Evolutionary conservation across 2,888 invertebrate species (phyloP).

Genomic region (Sympetrum striolatum): DNA sequence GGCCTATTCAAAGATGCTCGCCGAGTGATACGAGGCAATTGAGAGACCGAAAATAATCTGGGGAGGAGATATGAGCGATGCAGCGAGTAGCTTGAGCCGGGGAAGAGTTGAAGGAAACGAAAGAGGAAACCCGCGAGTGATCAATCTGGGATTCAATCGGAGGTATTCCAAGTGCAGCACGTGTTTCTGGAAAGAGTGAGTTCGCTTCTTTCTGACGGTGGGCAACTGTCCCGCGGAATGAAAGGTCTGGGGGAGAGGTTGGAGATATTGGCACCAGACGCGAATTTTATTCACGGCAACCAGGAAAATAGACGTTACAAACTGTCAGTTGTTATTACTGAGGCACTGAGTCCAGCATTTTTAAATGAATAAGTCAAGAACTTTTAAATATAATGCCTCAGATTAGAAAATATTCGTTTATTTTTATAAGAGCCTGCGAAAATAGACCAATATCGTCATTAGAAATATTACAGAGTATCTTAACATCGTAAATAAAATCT

Average conservation of each 20-base stretch:
- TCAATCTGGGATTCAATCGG: conserved; percentile 2
- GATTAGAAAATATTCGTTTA: too few relatives aligned
- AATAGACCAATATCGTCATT: too few relatives aligned
- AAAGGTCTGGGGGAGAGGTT: not conserved
- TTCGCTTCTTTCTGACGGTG: not conserved
- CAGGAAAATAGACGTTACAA: not conserved
- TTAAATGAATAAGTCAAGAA: too few relatives aligned
- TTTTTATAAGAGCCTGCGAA: too few relatives aligned
- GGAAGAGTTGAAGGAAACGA: not conserved
- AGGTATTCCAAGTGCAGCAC: conserved; percentile 1
- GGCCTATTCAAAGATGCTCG: not conserved
- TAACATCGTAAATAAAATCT: too few relatives aligned
- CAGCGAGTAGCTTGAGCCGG: not conserved
- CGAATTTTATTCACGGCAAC: not conserved
- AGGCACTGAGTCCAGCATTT: not conserved
- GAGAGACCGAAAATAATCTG: not conserved
- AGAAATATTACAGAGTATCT: too few relatives aligned
- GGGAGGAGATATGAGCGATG: not conserved
- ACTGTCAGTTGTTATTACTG: not conserved
- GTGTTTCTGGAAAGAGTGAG: not conserved
- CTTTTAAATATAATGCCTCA: too few relatives aligned
- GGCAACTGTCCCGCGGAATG: not conserved
- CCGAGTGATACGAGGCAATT: not conserved
- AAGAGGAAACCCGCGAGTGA: not conserved
- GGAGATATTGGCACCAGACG: not conserved